phyloP scores from a whole-genome alignment of 2,888 invertebrate species.

The Dolomedes plantarius region DNA sequence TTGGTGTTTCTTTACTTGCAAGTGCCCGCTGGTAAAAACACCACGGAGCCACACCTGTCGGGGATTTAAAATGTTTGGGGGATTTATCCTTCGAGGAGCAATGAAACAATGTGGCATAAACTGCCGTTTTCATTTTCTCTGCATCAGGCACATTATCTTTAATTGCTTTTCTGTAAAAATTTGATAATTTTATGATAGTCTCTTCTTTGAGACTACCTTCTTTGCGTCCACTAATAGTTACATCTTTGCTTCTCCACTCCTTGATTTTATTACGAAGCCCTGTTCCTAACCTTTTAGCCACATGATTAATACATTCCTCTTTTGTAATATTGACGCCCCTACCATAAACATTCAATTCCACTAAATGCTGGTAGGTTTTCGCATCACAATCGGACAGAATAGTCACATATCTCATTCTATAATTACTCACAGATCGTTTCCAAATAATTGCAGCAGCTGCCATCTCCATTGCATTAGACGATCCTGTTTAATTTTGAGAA shows the following conservation, averaged over 20 bases:
- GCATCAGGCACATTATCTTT: not conserved
- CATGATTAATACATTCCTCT: slow-evolving; percentile 2
- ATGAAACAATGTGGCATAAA: not conserved
- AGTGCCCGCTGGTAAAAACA: not conserved
- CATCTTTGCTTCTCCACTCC: not conserved
- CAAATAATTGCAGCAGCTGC: not conserved
- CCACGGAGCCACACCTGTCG: not conserved
- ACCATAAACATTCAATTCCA: not conserved
- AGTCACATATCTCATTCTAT: not conserved
- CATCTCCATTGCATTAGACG: not conserved
- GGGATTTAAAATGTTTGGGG: not conserved
- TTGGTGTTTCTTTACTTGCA: not conserved
- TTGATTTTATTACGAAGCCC: not conserved
- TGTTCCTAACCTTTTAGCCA: not conserved
- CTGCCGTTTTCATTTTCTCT: not conserved
- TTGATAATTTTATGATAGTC: not conserved
- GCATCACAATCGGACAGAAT: not conserved
- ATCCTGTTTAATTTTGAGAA: not conserved
- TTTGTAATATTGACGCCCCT: not conserved
- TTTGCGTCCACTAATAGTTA: not conserved
- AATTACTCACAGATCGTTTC: not conserved
- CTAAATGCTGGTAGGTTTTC: not conserved
- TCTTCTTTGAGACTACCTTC: not conserved
- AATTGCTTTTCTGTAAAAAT: not conserved
- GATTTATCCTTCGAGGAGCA: not conserved